Base-by-base conservation (phyloP, 2,113 vertebrate genomes). In the Trinectes maculatus region DNA sequence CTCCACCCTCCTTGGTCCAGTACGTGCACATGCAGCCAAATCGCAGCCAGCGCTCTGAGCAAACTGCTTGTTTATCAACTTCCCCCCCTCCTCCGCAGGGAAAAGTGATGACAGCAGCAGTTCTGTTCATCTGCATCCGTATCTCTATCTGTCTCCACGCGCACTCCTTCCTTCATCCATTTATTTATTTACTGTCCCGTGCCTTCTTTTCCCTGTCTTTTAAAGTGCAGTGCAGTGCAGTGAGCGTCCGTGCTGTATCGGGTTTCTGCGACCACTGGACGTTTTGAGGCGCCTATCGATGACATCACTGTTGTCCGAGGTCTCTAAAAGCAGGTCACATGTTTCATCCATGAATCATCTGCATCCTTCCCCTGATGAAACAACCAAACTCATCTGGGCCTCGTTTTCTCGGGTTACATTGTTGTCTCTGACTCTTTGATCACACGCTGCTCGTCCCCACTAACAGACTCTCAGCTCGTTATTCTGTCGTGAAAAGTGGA, bases 31-130 rank as follows among this genome's bases (percentile, higher is more conserved):
- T 79, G 60, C 73, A 42, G 40, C 60, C 73, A 82, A 67, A 76
- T 79, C 82, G 34, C 79, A 70, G 82, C 82, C 75, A 79, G 77
- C 88, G 83, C 82, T 83, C 74, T 73, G 68, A 70, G 83, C 72
- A 89, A 90, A 91, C 84, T 73, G 90, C 90, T 92, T 89, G 87
- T 90, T 91, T 91, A 88, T 91, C 87, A 91, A 89, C 85, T 89
- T 91, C 69, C 73, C 60, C 33, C 22, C 39, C 34, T 34, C 11
- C 44, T 22, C 25, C 26, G 7, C 71, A 33, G 11, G 5, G 42
- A 85, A 89, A 91, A 89, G 82, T 85, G 89, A 89, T 88, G 76
- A 86, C 80, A 83, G 62, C 87, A 92, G 88, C 87, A 87, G 47
- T 81, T 72, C 78, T 85, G 85, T 63, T 76, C 18, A 49, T 74